A percentile compares a stretch with the other conserved stretches of the same genome.
phyloP scores from a whole-genome alignment of 2,113 vertebrate species.

The Cairina moschata region DNA sequence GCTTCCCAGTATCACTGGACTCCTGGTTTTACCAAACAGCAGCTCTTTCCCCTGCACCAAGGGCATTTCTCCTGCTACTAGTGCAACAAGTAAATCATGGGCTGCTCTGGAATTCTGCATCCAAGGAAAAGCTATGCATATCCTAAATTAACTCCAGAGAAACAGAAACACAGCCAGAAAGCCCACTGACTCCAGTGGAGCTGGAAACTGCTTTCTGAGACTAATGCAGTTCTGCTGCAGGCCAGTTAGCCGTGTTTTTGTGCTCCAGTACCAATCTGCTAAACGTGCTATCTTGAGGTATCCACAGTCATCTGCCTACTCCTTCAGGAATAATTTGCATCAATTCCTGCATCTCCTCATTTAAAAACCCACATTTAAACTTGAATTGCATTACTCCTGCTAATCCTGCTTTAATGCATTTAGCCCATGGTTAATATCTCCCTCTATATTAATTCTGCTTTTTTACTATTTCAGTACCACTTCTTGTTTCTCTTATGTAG shows the following conservation, averaged over 20 bases:
- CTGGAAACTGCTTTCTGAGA: not conserved
- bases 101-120: not conserved
- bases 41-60: not conserved
- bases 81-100: not conserved
- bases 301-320: not conserved
- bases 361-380: not conserved
- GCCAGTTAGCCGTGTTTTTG: accelerated
- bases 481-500: not conserved
- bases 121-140: not conserved
- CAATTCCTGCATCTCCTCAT: not conserved
- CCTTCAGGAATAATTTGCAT: not conserved
- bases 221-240: not conserved
- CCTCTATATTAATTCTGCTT: not conserved
- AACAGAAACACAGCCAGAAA: not conserved
- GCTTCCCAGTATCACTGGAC: not conserved
- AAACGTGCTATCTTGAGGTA: not conserved
- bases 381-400: not conserved
- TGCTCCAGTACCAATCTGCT: accelerated
- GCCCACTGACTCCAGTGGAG: not conserved
- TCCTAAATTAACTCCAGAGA: not conserved
- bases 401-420: not conserved
- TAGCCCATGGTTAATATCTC: not conserved
- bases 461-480: not conserved
- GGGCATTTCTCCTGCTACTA: not conserved
- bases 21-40: not conserved